Base-by-base conservation (phyloP, 2,797 vertebrate species). In the Zalophus californianus region DNA sequence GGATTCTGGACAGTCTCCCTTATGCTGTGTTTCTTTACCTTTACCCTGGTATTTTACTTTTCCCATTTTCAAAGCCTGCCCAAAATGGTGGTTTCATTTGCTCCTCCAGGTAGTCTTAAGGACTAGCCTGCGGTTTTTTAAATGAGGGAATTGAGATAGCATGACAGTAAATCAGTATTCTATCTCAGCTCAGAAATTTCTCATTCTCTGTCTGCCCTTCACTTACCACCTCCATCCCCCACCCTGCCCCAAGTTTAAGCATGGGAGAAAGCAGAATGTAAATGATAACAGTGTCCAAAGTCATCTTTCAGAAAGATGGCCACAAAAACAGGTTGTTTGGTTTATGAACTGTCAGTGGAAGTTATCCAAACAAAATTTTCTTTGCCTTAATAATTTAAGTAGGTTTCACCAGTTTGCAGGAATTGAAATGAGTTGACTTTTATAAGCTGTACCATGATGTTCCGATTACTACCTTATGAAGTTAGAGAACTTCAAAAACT, bases 401-500 rank as follows among this genome's bases (percentile, higher is more conserved):
- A 20, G 4, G 18, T 80, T 85, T 85, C 21, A 48, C 48, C 0
- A 20, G 14, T 58, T 90, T 56, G 5, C 20, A 78, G 88, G 85
- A 66, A 54, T 86, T 38, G 50, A 75, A 73, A 77, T 92, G 62
- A 60, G 5, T 70, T 79, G 79, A 52, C 21, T 86, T 85, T 85
- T 91, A 80, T 73, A 62, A 90, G 44, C 56, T n/a, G 12, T 48
- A 52, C 35, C 58, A 21, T 60, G 14, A 50, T 84, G 32, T 86
- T 90, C 32, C 79, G 60, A 73, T 86, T 68, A 32, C 25, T 96
- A 20, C 90, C 90, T 86, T 91, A 68, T 80, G 66, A 95, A 82
- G 86, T 54, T 68, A 82, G 88, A 88, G 66, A 86, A 70, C 44
- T 58, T 35, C 5, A 66, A 72, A 73, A 60, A 60, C 32, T 25